phyloP scores from a whole-genome alignment of 35 echinoderm and acorn worm genomes.

The Nesometra sesokonis region DNA sequence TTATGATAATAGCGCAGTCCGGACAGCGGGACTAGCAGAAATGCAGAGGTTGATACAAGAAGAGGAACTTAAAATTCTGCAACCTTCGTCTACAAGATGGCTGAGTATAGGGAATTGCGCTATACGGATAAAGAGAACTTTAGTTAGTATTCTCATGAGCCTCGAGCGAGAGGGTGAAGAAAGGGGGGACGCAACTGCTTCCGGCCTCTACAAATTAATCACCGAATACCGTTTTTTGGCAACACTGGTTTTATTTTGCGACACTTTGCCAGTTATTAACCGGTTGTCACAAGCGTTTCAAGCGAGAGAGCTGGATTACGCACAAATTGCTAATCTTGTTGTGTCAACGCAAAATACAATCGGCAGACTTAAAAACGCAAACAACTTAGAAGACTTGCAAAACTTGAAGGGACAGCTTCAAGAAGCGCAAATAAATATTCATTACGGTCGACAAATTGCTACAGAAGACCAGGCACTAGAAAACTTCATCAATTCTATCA shows the following conservation, averaged over 20 bases:
- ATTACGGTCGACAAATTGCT: background rate
- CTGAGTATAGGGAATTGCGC: slow-evolving; percentile 8
- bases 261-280: slow-evolving; percentile 20
- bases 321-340: background rate
- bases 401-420: background rate
- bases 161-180: slow-evolving; percentile 32
- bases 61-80: background rate
- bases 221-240: slow-evolving; percentile 27
- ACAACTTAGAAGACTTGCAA: background rate
- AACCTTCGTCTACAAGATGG: slow-evolving; percentile 19
- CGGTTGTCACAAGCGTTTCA: slow-evolving; percentile 14
- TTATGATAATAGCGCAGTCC: slow-evolving; percentile 27
- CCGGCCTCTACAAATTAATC: slow-evolving; percentile 19
- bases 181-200: no score
- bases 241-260: slow-evolving; percentile 35
- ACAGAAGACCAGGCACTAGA: background rate
- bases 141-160: slow-evolving; percentile 19
- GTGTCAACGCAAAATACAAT: slow-evolving; percentile 20
- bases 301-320: slow-evolving; percentile 14
- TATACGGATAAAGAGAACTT: background rate
- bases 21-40: slow-evolving; percentile 14
- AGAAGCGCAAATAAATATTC: background rate
- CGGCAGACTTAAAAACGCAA: background rate
- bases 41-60: slow-evolving; percentile 18
- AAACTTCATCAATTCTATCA: background rate